These are phyloP conservation scores for Campaea margaritaria DNA, from an alignment of 2,888 invertebrate genomes.

Conservation along the genomic window DNA sequence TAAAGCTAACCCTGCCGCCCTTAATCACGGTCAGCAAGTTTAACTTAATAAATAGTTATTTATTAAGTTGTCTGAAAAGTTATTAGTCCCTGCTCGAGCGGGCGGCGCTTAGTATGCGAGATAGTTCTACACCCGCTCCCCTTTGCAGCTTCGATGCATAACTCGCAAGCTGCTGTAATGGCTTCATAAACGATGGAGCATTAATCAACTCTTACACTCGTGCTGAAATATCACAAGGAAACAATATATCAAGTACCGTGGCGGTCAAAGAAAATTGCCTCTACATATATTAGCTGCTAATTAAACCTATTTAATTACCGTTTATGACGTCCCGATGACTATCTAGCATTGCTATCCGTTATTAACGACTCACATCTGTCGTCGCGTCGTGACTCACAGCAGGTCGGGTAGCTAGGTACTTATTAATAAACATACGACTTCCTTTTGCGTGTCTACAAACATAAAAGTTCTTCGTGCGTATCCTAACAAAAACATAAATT, in stretches of 20 bases:
- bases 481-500: constrained; percentile 83
- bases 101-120: constrained; percentile 32
- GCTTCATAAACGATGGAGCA: constrained; percentile 38
- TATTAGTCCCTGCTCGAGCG: constrained; percentile 45
- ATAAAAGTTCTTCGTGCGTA: constrained; percentile 83
- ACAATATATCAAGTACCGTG: constrained; percentile 16
- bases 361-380: constrained; percentile 64
- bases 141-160: constrained; percentile 31
- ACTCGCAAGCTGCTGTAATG: constrained; percentile 36
- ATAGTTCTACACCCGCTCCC: constrained; percentile 24
- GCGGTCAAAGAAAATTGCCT: constrained; percentile 35
- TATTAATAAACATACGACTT: constrained; percentile 79
- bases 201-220: constrained; percentile 41
- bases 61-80: constrained; percentile 63
- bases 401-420: constrained; percentile 57
- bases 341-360: constrained; percentile 63
- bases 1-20: constrained; percentile 70
- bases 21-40: constrained; percentile 69
- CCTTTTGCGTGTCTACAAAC: constrained; percentile 80
- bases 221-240: constrained; percentile 38
- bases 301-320: constrained; percentile 49
- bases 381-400: constrained; percentile 65
- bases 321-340: constrained; percentile 58
- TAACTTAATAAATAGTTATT: constrained; percentile 64
- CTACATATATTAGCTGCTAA: constrained; percentile 39